phyloP scores from a whole-genome alignment of 92 coral and sea anemone species.

The Epizoanthus rinbou region DNA sequence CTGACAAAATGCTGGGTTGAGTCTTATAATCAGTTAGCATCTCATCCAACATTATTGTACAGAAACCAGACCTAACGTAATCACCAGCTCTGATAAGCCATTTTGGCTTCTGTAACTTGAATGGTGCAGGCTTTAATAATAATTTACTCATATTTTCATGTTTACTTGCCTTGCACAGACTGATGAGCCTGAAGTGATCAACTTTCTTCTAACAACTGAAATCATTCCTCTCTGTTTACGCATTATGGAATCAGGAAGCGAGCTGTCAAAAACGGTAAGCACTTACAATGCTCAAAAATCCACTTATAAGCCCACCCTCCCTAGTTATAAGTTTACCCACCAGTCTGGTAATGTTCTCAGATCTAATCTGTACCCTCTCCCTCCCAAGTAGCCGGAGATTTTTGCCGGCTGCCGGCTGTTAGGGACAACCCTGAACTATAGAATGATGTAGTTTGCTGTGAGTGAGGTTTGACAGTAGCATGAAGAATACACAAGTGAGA shows the following conservation, averaged over 20 bases:
- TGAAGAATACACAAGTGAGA: not conserved
- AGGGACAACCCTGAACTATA: no score
- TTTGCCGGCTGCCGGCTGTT: no score
- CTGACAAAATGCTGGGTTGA: no score
- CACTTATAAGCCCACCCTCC: not conserved
- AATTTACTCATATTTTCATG: not conserved
- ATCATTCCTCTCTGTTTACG: slow-evolving; percentile 94
- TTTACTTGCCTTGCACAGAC: slow-evolving; percentile 61
- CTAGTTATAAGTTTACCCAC: not conserved
- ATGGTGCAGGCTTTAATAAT: no score
- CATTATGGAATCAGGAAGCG: slow-evolving; percentile 99
- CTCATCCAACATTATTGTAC: no score
- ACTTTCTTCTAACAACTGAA: slow-evolving; percentile 95
- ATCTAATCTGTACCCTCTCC: no score
- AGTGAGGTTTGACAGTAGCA: not conserved
- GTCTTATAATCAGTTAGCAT: no score
- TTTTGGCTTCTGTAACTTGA: no score
- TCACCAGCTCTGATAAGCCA: no score
- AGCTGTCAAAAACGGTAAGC: slow-evolving; percentile 95
- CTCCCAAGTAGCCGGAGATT: no score
- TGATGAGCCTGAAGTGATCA: slow-evolving; percentile 97
- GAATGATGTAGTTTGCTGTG: not conserved
- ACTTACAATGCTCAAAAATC: not conserved
- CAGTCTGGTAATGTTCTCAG: no score
- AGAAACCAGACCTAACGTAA: no score